Conservation (phyloP, 2,797 vertebrate species). For the Oryzias dopingdopingensis region DNA sequence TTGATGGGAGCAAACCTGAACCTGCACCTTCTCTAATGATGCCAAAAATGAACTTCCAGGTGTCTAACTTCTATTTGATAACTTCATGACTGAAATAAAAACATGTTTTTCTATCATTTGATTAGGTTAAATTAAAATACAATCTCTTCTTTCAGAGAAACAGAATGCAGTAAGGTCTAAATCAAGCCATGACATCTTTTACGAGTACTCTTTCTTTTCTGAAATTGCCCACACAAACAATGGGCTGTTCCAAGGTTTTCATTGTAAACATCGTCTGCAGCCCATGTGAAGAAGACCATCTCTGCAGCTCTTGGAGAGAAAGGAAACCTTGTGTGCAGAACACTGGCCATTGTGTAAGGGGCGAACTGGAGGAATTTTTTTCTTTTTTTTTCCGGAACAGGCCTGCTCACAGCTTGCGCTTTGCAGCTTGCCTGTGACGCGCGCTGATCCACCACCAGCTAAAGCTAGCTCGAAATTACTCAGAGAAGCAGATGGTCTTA, state of each 20-base stretch:
- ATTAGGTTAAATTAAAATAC: too few relatives aligned
- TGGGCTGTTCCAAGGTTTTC: conserved; percentile 57
- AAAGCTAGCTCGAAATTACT: conserved; percentile 74
- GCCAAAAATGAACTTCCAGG: too few relatives aligned
- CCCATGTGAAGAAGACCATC: conserved; percentile 30
- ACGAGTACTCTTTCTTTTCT: conserved; percentile 47
- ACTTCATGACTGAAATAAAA: too few relatives aligned
- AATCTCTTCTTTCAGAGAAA: conserved; percentile 23
- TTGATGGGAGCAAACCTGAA: too few relatives aligned
- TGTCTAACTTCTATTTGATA: too few relatives aligned
- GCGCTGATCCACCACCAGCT: conserved; percentile 60
- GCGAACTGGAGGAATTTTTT: conserved; percentile 68
- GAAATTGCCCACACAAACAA: conserved; percentile 45
- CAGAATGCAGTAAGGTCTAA: conserved; percentile 48
- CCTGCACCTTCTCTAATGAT: too few relatives aligned
- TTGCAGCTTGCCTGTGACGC: conserved; percentile 68
- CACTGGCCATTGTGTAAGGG: conserved; percentile 64
- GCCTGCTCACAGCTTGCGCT: conserved; percentile 75
- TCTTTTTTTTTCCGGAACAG: conserved; percentile 60
- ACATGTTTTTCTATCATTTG: too few relatives aligned
- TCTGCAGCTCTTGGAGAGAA: conserved; percentile 44
- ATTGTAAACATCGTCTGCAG: conserved; percentile 50
- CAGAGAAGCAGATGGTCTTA: conserved; percentile 80
- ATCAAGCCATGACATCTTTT: conserved; percentile 47
- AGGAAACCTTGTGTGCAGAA: conserved; percentile 60